These are phyloP conservation scores for Suricata suricatta DNA, from an alignment of 2,113 vertebrate genomes.

Conservation along the genomic window DNA sequence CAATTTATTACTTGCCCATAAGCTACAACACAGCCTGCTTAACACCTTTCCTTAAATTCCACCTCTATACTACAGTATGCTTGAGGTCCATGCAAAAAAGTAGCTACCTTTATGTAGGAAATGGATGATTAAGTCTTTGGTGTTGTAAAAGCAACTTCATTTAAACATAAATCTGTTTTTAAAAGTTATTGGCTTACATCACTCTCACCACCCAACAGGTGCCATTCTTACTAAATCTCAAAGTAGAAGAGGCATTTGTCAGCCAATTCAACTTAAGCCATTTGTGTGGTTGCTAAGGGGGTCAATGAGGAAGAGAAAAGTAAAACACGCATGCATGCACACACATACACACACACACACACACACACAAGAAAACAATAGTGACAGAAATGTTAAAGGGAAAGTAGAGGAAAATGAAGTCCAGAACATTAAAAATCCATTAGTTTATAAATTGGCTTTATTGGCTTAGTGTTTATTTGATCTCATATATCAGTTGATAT, in stretches of 20 bases:
- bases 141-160: no score
- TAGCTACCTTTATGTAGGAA: no score
- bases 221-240: constrained; percentile 26
- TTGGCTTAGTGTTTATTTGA: background rate
- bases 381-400: background rate
- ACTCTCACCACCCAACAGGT: background rate
- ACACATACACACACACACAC: no score
- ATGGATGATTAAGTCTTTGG: no score
- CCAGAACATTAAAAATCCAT: background rate
- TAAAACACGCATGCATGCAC: background rate
- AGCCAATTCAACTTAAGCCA: background rate
- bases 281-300: background rate
- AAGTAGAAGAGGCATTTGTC: background rate
- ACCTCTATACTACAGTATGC: no score
- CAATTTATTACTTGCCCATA: no score
- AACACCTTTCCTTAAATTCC: no score
- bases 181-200: background rate
- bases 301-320: background rate
- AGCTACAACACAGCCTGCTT: no score
- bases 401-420: background rate
- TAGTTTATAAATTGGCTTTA: background rate
- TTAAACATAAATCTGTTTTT: background rate
- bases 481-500: background rate
- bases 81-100: no score
- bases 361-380: background rate